Percentiles rank a stretch among this genome's conserved stretches.
Conservation (phyloP, 2,113 vertebrate species). For the Callochromis pleurospilus region DNA sequence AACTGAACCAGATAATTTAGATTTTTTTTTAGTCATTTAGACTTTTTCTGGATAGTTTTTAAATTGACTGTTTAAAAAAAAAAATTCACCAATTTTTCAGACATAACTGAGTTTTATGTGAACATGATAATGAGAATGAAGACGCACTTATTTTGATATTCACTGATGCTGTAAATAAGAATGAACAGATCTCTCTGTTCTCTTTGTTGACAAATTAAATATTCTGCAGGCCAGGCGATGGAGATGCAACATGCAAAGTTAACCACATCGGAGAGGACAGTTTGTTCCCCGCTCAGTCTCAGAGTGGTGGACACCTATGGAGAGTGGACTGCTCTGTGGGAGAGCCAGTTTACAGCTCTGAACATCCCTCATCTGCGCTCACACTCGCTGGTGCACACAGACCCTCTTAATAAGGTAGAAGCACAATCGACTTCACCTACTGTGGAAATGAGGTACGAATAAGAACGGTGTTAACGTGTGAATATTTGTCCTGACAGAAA, state of each 20-base stretch:
- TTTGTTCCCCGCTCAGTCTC: slow-evolving; percentile 28
- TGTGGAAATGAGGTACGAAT: neutral
- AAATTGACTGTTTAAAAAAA: neutral
- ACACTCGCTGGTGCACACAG: slow-evolving; percentile 74
- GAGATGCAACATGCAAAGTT: neutral
- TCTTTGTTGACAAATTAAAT: neutral
- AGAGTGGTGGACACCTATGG: slow-evolving; percentile 72
- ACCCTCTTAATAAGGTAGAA: slow-evolving; percentile 70
- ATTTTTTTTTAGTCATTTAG: neutral
- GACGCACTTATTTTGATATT: neutral
- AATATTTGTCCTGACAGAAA: slow-evolving; percentile 42
- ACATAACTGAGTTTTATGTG: neutral
- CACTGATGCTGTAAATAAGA: neutral
- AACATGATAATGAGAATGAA: neutral
- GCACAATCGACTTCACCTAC: neutral
- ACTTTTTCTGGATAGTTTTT: neutral
- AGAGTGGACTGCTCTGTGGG: slow-evolving; percentile 68
- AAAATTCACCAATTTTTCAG: neutral
- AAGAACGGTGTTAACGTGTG: neutral
- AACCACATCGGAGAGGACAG: neutral
- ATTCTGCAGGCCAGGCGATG: neutral
- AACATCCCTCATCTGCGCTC: slow-evolving; percentile 77
- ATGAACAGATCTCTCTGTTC: neutral
- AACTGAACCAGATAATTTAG: neutral
- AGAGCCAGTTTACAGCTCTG: slow-evolving; percentile 71